Evolutionary conservation across 2,113 vertebrate genomes (phyloP).

Genomic region (Herpailurus yagouaroundi): DNA sequence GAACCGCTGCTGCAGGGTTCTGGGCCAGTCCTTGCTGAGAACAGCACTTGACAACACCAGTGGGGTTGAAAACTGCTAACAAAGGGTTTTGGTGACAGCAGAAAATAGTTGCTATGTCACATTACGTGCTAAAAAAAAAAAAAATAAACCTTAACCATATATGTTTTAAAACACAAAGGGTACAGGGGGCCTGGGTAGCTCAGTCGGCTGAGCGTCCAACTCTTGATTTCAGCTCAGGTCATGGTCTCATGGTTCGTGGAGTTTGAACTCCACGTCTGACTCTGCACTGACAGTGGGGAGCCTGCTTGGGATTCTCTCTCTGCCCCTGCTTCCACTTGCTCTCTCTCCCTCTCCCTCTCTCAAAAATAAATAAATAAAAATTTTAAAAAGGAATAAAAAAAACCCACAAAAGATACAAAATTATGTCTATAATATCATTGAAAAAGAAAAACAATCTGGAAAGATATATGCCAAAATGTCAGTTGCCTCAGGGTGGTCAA

Average conservation of each 20-base stretch:
- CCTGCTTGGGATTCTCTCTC: background rate
- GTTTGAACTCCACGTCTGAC: background rate
- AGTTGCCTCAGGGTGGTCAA: background rate
- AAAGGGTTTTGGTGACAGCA: background rate
- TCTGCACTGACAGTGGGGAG: background rate
- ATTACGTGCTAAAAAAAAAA: background rate
- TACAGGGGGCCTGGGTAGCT: background rate
- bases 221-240: background rate
- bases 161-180: background rate
- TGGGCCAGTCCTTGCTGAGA: background rate
- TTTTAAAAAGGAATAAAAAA: too few species aligned
- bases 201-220: background rate
- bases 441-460: background rate
- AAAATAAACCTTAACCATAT: background rate
- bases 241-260: background rate
- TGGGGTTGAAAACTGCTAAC: background rate
- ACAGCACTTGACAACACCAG: background rate
- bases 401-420: too few species aligned
- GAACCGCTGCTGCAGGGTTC: background rate
- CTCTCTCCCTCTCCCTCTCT: too few species aligned
- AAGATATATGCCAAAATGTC: background rate
- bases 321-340: too few species aligned
- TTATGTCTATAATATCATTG: background rate
- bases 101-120: background rate
- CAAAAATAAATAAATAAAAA: too few species aligned